Base-by-base conservation (phyloP, 1,140 invertebrate species). In the Acromyrmex heyeri region DNA sequence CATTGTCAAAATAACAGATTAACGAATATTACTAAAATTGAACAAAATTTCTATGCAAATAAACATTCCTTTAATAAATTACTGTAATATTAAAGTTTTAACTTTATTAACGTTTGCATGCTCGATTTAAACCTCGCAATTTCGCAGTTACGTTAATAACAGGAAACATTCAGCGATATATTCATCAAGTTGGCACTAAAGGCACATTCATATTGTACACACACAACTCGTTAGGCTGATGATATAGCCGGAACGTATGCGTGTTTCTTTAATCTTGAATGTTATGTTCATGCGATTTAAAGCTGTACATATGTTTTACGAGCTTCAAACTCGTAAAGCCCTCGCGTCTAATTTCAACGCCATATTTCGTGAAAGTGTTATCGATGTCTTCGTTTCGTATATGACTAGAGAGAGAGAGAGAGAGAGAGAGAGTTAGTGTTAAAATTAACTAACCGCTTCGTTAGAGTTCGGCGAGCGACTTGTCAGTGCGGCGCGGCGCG, bases 371-470 rank as follows among this genome's bases (percentile, higher is more conserved):
- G 30, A 81, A 44, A 72, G 57, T 16, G 64, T 87, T 89, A 90
- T 90, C 27, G 85, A 83, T 73, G 87, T 76, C 88, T 86, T 78
- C 62, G 57, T 61, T 55, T 65, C 14, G 44, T 87, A 89, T 48
- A 3, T 38, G 65, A 83, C 75, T 44, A 48, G 48, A 30, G 61
- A 18, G 64, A 44, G 64, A 48, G 75, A 48, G 57, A 48, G 48
- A 30, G 61, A 30, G 64, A 44, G 64, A 48, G 75, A 48, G 57
- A 64, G 77, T 89, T 79, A 64, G 79, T 14, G 88, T 77, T 91
- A 91, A 90, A 91, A 90, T 91, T 91, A 90, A 91, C 86, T 44
- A 59, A 38, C 62, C 38, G 64, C 18, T 55, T 27, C 53, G 79
- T 70, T 69, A 18, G 10, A 79, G 38, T 18, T 76, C 55, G 57